These are phyloP conservation scores for Lypha dubia DNA, from an alignment of 2,888 invertebrate species.

Conservation along the genomic window DNA sequence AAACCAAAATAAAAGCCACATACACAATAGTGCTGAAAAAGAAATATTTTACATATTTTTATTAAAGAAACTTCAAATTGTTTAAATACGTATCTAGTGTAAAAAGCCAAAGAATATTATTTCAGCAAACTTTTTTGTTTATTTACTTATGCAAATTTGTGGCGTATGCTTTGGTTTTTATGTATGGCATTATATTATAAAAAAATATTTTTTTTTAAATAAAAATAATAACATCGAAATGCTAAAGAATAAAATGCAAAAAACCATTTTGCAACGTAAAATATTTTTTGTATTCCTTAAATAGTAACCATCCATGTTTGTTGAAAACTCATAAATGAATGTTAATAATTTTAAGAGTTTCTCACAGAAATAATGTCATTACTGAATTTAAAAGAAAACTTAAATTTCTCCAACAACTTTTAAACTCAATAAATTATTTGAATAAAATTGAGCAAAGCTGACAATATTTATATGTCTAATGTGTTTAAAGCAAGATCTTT, in stretches of 20 bases:
- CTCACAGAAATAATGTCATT: too few relatives aligned
- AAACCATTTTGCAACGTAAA: slow-evolving; percentile 35
- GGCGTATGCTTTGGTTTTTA: slow-evolving; percentile 43
- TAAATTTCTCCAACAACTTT: too few relatives aligned
- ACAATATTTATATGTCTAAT: too few relatives aligned
- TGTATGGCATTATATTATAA: background rate
- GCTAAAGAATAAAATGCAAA: slow-evolving; percentile 27
- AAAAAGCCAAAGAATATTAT: slow-evolving; percentile 39
- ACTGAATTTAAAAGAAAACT: too few relatives aligned
- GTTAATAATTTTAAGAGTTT: background rate
- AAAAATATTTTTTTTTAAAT: background rate
- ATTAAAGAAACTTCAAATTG: slow-evolving; percentile 32
- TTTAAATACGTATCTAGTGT: slow-evolving; percentile 17
- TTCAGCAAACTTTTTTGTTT: slow-evolving; percentile 19
- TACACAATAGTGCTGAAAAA: slow-evolving; percentile 5
- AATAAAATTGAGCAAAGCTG: too few relatives aligned
- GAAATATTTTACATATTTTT: slow-evolving; percentile 10
- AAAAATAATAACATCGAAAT: background rate
- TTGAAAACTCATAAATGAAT: slow-evolving; percentile 1
- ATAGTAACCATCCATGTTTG: slow-evolving; percentile 16
- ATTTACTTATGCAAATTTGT: slow-evolving; percentile 53
- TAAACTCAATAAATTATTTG: too few relatives aligned
- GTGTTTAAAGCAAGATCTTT: too few relatives aligned
- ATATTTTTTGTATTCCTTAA: background rate
- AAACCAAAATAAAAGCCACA: slow-evolving; percentile 27